These are phyloP conservation scores for Drosophila rellima DNA, from an alignment of 2,888 invertebrate genomes.

Conservation along the genomic window DNA sequence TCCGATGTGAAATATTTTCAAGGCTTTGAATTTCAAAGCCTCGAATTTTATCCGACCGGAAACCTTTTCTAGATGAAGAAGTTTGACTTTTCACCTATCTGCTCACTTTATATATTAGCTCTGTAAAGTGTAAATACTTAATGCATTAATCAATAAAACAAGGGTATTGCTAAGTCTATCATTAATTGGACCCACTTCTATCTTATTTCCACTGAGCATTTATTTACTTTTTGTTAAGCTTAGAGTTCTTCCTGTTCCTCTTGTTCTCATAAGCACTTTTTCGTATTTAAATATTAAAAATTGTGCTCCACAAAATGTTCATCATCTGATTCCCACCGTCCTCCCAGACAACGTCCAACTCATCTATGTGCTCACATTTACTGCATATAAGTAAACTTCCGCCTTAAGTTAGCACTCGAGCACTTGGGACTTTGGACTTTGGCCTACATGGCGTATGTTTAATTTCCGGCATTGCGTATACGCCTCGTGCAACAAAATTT, in stretches of 20 bases:
- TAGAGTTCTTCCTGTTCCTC: conserved; percentile 26
- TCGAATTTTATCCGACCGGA: too few relatives aligned
- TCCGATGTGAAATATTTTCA: neutral
- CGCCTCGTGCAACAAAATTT: conserved; percentile 15
- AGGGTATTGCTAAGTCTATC: conserved; percentile 1
- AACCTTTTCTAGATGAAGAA: too few relatives aligned
- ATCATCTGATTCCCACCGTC: conserved; percentile 14
- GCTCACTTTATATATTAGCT: too few relatives aligned
- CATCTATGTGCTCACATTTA: conserved; percentile 30
- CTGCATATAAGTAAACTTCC: conserved; percentile 70
- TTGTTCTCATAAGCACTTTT: conserved; percentile 60
- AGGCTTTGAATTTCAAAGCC: neutral
- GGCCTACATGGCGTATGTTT: conserved; percentile 69
- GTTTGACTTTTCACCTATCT: too few relatives aligned
- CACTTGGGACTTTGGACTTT: conserved; percentile 24
- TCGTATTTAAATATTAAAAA: conserved; percentile 74
- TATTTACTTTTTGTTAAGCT: conserved; percentile 46
- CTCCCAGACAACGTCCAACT: neutral
- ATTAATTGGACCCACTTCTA: neutral
- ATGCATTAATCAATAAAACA: neutral
- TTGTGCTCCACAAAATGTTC: conserved; percentile 38
- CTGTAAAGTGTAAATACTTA: too few relatives aligned
- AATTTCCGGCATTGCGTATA: conserved; percentile 75
- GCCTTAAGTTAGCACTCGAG: conserved; percentile 44
- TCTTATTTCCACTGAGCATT: conserved; percentile 16